Conservation (phyloP, 2,113 vertebrate species). For the Ceuthmochares aereus region DNA sequence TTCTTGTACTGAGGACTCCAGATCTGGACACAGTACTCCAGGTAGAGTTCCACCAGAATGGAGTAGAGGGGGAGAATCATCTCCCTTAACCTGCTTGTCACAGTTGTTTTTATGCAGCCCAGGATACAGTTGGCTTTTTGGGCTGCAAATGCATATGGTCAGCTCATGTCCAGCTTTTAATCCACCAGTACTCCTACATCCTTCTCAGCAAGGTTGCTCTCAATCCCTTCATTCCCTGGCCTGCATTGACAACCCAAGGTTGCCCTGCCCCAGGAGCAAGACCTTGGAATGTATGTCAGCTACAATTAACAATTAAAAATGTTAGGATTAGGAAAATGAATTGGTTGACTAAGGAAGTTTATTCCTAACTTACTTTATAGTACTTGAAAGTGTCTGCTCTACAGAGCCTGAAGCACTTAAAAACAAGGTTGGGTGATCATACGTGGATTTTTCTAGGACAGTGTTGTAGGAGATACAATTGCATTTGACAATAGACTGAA, state of each 20-base stretch:
- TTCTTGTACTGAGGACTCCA: neutral
- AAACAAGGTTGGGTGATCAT: neutral
- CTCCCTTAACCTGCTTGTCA: fast-evolving
- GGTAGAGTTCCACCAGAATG: fast-evolving
- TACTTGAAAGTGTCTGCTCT: neutral
- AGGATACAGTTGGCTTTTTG: fast-evolving
- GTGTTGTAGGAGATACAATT: neutral
- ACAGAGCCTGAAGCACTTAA: neutral
- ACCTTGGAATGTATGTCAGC: neutral
- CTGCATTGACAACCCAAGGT: no score
- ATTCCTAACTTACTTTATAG: neutral
- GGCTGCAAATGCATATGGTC: neutral
- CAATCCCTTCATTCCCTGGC: neutral
- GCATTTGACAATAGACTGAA: neutral
- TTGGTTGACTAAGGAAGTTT: neutral
- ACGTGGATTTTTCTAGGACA: neutral
- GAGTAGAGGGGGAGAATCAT: neutral
- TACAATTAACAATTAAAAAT: slow-evolving; percentile 6
- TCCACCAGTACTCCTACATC: neutral
- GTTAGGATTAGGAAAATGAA: slow-evolving; percentile 37
- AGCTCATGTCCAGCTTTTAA: neutral
- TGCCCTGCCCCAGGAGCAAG: neutral
- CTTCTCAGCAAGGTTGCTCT: neutral
- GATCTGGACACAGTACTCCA: no score
- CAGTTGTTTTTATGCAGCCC: neutral